phyloP scores from a whole-genome alignment of 2,888 invertebrate genomes.

The Tortricodes alternella region DNA sequence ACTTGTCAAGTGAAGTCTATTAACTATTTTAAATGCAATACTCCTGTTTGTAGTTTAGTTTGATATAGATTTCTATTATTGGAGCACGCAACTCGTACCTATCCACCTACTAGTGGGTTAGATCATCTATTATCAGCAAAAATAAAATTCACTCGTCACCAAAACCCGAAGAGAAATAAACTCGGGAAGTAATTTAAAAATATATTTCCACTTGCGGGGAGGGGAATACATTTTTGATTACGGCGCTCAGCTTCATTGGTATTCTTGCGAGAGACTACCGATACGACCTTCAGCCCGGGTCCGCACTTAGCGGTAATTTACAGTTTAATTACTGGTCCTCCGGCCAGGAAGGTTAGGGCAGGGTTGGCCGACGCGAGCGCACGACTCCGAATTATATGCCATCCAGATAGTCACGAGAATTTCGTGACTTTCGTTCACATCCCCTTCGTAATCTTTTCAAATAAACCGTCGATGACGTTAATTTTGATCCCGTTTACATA shows the following conservation, averaged over 20 bases:
- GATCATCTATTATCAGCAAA: not conserved
- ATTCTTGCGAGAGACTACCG: conserved; percentile 60
- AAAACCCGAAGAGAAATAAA: conserved; percentile 30
- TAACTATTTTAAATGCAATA: too few species aligned
- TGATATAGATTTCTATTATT: too few species aligned
- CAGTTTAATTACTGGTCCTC: conserved; percentile 74
- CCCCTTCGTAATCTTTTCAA: not conserved
- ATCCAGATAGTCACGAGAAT: too few species aligned
- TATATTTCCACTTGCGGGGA: conserved; percentile 39
- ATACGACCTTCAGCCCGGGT: conserved; percentile 70
- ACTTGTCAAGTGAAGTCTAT: too few species aligned
- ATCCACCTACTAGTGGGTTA: too few species aligned
- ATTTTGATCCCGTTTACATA: conserved; percentile 25
- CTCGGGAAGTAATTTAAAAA: conserved; percentile 40
- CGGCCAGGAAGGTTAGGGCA: conserved; percentile 4
- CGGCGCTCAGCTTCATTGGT: conserved; percentile 63
- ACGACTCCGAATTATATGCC: too few species aligned
- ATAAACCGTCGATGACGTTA: not conserved
- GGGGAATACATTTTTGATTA: conserved; percentile 67
- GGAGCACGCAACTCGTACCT: too few species aligned
- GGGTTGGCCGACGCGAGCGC: conserved; percentile 21
- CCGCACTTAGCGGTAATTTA: conserved; percentile 75
- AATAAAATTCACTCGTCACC: not conserved
- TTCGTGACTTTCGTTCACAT: too few species aligned
- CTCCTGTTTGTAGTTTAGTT: too few species aligned